These are phyloP conservation scores for Agapostemon virescens DNA, from an alignment of 2,888 invertebrate species.

Conservation along the genomic window DNA sequence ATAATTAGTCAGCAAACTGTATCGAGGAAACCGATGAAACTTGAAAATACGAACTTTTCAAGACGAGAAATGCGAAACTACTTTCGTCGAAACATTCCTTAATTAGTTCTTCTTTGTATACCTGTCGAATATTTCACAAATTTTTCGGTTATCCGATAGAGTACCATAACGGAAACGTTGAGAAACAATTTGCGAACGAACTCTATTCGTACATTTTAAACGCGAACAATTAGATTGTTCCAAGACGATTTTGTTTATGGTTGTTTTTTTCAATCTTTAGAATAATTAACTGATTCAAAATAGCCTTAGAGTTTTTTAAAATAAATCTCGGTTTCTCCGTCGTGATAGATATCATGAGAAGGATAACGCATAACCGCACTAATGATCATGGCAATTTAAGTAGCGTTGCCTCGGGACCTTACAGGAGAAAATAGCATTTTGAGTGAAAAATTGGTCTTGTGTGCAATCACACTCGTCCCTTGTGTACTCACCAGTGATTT, in stretches of 20 bases:
- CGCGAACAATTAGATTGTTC: not conserved
- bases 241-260: too few species aligned
- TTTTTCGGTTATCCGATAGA: not conserved
- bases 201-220: not conserved
- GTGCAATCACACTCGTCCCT: not conserved
- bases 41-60: not conserved
- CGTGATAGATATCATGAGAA: slow-evolving; percentile 4
- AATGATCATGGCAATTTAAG: not conserved
- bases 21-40: not conserved
- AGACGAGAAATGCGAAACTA: not conserved
- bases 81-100: not conserved
- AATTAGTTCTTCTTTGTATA: not conserved
- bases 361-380: not conserved
- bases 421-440: not conserved
- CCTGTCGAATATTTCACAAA: not conserved
- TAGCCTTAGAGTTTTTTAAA: slow-evolving; percentile 6
- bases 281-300: not conserved
- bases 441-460: not conserved
- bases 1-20: not conserved
- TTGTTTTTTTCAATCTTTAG: too few species aligned
- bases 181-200: not conserved
- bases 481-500: not conserved
- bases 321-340: not conserved
- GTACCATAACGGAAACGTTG: not conserved
- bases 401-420: not conserved